Percentiles rank a stretch among this genome's conserved stretches.
phyloP scores from a whole-genome alignment of 2,797 vertebrate species.

The Lutjanus argentimaculatus region DNA sequence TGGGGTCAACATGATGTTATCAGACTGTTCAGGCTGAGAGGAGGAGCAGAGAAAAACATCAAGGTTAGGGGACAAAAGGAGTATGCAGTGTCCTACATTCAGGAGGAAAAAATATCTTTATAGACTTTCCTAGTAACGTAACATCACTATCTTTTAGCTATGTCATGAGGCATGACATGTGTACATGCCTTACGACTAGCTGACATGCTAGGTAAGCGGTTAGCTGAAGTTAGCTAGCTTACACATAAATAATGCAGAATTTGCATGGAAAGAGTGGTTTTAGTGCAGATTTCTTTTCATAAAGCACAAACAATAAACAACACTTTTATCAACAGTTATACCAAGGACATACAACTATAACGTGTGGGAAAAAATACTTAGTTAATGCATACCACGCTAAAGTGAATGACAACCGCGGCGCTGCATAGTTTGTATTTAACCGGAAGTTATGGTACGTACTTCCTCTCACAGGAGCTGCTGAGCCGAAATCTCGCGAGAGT shows the following conservation, averaged over 20 bases:
- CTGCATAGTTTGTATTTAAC: slow-evolving; percentile 76
- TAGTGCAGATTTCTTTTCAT: too few species aligned
- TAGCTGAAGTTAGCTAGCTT: slow-evolving; percentile 55
- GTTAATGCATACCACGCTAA: slow-evolving; percentile 71
- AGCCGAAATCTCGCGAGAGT: too few species aligned
- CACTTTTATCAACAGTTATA: rapidly evolving
- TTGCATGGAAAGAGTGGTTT: rapidly evolving
- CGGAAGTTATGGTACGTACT: slow-evolving; percentile 45
- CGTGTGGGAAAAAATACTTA: rapidly evolving
- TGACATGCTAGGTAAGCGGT: slow-evolving; percentile 34
- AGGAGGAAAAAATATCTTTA: rapidly evolving
- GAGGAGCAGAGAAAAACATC: not conserved
- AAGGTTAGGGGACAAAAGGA: rapidly evolving
- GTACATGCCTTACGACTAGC: not conserved
- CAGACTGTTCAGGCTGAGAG: slow-evolving; percentile 42
- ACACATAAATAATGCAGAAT: not conserved
- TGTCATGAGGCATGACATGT: not conserved
- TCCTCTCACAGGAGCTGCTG: slow-evolving; percentile 32
- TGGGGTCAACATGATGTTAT: slow-evolving; percentile 80
- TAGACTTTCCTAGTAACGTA: not conserved
- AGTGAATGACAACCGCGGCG: slow-evolving; percentile 60
- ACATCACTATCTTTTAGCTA: not conserved
- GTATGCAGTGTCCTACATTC: not conserved
- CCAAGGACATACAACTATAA: not conserved
- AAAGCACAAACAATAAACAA: rapidly evolving